phyloP scores from a whole-genome alignment of 2,888 invertebrate genomes.

The Spialia ferax region DNA sequence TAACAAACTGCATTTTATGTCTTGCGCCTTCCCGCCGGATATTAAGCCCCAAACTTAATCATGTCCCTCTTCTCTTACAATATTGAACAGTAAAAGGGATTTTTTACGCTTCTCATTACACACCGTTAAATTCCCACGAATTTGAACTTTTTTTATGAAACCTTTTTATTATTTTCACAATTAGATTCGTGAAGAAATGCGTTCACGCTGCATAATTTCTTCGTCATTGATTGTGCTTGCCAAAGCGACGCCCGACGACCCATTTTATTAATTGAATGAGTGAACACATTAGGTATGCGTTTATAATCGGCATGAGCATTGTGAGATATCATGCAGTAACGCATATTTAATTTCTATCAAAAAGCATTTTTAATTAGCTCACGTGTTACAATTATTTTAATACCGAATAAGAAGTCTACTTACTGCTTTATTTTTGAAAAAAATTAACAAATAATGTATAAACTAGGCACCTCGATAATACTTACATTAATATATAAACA shows the following conservation, averaged over 20 bases:
- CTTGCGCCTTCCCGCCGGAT: slow-evolving; percentile 79
- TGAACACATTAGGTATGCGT: slow-evolving; percentile 51
- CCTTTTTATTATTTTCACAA: slow-evolving; percentile 71
- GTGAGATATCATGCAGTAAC: slow-evolving; percentile 63
- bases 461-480: too few species aligned
- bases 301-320: slow-evolving; percentile 50
- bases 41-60: slow-evolving; percentile 80
- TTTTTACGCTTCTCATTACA: slow-evolving; percentile 78
- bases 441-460: too few species aligned
- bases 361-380: slow-evolving; percentile 49
- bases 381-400: slow-evolving; percentile 51
- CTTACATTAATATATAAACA: too few species aligned
- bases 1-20: slow-evolving; percentile 71
- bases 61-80: slow-evolving; percentile 67
- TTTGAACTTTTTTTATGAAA: slow-evolving; percentile 61
- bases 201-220: slow-evolving; percentile 84
- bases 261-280: slow-evolving; percentile 68
- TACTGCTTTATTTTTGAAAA: too few species aligned
- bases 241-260: slow-evolving; percentile 48
- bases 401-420: slow-evolving; percentile 15
- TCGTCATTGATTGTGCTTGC: slow-evolving; percentile 54
- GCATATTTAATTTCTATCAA: slow-evolving; percentile 65
- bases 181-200: slow-evolving; percentile 77
- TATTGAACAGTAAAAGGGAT: slow-evolving; percentile 68
- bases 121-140: slow-evolving; percentile 78